These are phyloP conservation scores for Elephas maximus DNA, from an alignment of 2,113 vertebrate species.

Conservation along the genomic window DNA sequence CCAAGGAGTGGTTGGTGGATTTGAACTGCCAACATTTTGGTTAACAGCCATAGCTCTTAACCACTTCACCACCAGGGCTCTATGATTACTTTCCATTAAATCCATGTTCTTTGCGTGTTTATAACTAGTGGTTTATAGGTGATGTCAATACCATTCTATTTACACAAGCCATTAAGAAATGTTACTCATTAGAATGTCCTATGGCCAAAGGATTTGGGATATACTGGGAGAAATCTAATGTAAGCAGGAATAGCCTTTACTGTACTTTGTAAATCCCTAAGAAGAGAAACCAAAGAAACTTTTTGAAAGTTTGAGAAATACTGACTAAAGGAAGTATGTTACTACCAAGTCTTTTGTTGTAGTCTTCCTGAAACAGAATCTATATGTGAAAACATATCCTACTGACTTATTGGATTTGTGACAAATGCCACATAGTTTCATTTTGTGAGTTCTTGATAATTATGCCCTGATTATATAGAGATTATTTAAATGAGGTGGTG, in stretches of 20 bases:
- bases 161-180: background rate
- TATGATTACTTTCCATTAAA: background rate
- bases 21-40: no score
- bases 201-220: background rate
- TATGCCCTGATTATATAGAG: background rate
- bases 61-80: no score
- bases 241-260: background rate
- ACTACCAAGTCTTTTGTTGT: background rate
- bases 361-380: background rate
- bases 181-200: background rate
- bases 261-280: background rate
- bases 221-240: background rate
- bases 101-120: background rate
- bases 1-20: no score
- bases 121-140: background rate
- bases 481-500: background rate
- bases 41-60: no score
- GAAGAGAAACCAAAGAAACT: background rate
- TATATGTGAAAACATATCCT: background rate
- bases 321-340: background rate
- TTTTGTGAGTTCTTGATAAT: background rate
- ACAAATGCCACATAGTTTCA: background rate
- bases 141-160: background rate
- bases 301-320: background rate
- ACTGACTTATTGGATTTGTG: background rate